phyloP scores from a whole-genome alignment of 1,140 invertebrate species.

The Drosophila arizonae region DNA sequence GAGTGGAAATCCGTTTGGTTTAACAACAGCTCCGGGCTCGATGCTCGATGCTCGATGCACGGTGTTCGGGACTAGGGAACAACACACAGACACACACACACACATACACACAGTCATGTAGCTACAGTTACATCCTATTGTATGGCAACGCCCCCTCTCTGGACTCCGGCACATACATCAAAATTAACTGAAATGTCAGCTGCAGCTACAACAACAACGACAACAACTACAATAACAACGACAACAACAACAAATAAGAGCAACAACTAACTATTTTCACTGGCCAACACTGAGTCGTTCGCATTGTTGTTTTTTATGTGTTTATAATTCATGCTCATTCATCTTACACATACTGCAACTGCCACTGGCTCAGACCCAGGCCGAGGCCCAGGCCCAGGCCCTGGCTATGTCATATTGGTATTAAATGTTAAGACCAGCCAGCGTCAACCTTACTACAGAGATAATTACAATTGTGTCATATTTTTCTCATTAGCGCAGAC shows the following conservation, averaged over 20 bases:
- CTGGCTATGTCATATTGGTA: constrained; percentile 62
- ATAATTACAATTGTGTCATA: constrained; percentile 82
- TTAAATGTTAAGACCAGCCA: constrained; percentile 60
- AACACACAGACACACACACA: not conserved
- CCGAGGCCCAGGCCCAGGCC: not conserved
- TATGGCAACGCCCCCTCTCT: constrained; percentile 35
- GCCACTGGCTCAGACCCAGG: constrained; percentile 12
- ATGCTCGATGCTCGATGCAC: constrained; percentile 4
- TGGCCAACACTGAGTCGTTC: constrained; percentile 44
- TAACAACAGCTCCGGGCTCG: constrained; percentile 47
- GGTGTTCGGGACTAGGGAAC: constrained; percentile 15
- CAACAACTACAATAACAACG: constrained; percentile 27
- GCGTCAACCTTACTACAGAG: constrained; percentile 48
- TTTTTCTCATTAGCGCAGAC: constrained; percentile 74
- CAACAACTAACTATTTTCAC: constrained; percentile 62
- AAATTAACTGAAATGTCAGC: constrained; percentile 80
- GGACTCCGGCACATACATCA: constrained; percentile 64
- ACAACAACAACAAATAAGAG: constrained; percentile 10
- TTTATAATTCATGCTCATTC: constrained; percentile 82
- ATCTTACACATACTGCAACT: constrained; percentile 62
- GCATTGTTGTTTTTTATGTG: constrained; percentile 70
- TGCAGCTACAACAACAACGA: constrained; percentile 69
- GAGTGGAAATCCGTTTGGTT: constrained; percentile 66
- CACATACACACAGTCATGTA: constrained; percentile 22
- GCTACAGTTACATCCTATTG: constrained; percentile 19